phyloP scores from a whole-genome alignment of 2,888 invertebrate species.

The Andrena fulva region DNA sequence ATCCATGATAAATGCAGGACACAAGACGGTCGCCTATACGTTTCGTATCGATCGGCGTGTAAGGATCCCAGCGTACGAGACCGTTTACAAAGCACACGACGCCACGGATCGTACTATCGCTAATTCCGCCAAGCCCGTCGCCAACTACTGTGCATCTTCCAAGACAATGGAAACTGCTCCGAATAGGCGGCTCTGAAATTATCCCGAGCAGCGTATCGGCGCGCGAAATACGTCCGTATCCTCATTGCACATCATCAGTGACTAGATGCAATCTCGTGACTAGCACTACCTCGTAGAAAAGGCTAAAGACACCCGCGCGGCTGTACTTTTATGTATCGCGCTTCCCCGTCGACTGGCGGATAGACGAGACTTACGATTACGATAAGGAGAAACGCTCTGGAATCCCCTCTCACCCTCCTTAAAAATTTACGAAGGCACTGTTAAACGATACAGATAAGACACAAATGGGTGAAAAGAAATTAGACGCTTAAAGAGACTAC shows the following conservation, averaged over 20 bases:
- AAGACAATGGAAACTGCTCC: background rate
- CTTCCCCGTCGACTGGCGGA: background rate
- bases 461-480: background rate
- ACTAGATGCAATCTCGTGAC: conserved; percentile 43
- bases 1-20: conserved; percentile 40
- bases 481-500: background rate
- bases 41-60: conserved; percentile 1
- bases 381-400: background rate
- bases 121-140: background rate
- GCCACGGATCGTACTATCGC: conserved; percentile 35
- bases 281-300: conserved; percentile 25
- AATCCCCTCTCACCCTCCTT: conserved; percentile 3
- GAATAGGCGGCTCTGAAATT: background rate
- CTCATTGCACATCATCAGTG: conserved; percentile 36
- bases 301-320: background rate
- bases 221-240: conserved; percentile 14
- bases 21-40: background rate
- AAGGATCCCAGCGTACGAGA: conserved; percentile 17
- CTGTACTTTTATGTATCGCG: background rate
- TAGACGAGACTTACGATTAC: conserved; percentile 4
- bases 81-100: background rate
- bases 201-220: conserved; percentile 1
- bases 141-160: background rate
- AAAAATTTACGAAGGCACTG: conserved; percentile 46
- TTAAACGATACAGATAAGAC: conserved; percentile 18